Evolutionary conservation across 2,797 vertebrate species (phyloP), one percentile per base, ranked within the genome.

Genomic region (Brachyalestes nurse): DNA sequence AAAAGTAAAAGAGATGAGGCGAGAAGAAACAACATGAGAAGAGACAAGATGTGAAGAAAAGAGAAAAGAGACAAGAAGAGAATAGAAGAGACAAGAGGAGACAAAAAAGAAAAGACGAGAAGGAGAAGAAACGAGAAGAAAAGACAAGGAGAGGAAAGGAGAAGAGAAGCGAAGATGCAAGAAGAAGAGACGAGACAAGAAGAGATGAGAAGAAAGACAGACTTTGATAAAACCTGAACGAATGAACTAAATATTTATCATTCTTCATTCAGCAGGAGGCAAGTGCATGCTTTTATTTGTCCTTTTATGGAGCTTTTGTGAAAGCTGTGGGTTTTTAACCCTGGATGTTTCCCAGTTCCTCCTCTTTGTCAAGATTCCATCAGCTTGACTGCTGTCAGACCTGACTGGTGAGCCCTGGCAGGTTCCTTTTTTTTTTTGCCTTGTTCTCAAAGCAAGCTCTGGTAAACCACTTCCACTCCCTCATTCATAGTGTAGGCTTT

Each of bases 281-380:
- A 16, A 6, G 49, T 25, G 4, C 45, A 42, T 66, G 13, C 16
- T 6, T 66, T 66, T 34, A 47, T 74, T 75, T 75, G 40, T 23
- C 72, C 72, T 69, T 80, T 75, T 80, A 75, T 51, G 79, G 79
- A 23, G 25, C 13, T 75, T 25, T 75, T 1, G 21, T 19, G 9
- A 61, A 58, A 4, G 45, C 45, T 47, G 23, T 34, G 17, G 51
- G 12, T 9, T 55, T 34, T 38, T 72, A 4, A 34, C 49, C 25
- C 79, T 38, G 13, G 38, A 60, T 40, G 51, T 25, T 67, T 69
- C 38, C 67, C 38, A 23, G 23, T 67, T 16, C 17, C 6, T 64
- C 45, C 62, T 17, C 12, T 21, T 61, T 14, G n/a, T 49, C 17
- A 23, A 55, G 19, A 47, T 51, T 62, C 57, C 42, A 51, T 16